phyloP scores from a whole-genome alignment of 1,140 invertebrate species.

The Cephus cinctus region DNA sequence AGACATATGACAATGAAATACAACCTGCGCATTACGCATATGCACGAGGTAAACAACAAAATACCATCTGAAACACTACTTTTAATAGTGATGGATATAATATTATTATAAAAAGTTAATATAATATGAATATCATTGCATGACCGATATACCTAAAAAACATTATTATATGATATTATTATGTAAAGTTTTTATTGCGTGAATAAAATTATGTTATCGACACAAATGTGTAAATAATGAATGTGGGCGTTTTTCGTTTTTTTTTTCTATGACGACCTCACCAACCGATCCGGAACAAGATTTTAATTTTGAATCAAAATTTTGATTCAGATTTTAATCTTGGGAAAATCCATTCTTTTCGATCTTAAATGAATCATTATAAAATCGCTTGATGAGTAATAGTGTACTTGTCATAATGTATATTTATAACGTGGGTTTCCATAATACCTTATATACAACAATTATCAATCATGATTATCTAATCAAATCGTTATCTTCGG shows the following conservation, averaged over 20 bases:
- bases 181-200: constrained; percentile 37
- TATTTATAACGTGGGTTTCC: no score
- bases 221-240: constrained; percentile 27
- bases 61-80: background rate
- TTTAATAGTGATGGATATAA: constrained; percentile 14
- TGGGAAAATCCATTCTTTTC: background rate
- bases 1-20: constrained; percentile 4
- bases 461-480: no score
- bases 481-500: no score
- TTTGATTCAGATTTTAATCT: background rate
- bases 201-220: constrained; percentile 34
- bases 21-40: no score
- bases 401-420: background rate
- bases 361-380: background rate
- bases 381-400: background rate
- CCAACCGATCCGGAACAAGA: background rate
- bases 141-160: constrained; percentile 29
- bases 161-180: constrained; percentile 27
- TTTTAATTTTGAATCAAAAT: background rate
- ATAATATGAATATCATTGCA: constrained; percentile 19
- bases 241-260: constrained; percentile 23
- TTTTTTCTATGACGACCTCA: background rate
- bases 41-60: background rate
- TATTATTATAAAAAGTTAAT: constrained; percentile 16
- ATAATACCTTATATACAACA: no score